Evolutionary conservation across 2,888 invertebrate genomes (phyloP).

Genomic region (Halocaridina rubra): DNA sequence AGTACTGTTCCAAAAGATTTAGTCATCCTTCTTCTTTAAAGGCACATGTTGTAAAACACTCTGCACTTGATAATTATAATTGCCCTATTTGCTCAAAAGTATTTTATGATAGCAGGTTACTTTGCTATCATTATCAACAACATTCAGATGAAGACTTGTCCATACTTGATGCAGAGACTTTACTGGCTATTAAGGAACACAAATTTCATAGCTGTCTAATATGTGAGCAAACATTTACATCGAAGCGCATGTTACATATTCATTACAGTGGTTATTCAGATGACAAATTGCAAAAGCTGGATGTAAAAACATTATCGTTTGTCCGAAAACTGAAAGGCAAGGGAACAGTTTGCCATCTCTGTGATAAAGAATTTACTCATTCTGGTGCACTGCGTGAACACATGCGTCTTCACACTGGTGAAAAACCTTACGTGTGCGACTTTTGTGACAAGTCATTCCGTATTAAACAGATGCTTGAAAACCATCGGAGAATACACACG

Average conservation of each 20-base stretch:
- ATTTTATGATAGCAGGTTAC: too few relatives aligned
- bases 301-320: neutral
- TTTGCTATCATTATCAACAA: too few relatives aligned
- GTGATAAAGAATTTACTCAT: too few relatives aligned
- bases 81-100: too few relatives aligned
- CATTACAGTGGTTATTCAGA: neutral
- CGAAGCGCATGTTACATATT: neutral
- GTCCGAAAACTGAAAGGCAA: neutral
- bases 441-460: constrained; percentile 62
- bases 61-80: constrained; percentile 53
- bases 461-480: constrained; percentile 62
- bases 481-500: constrained; percentile 62
- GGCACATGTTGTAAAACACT: constrained; percentile 60
- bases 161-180: too few relatives aligned
- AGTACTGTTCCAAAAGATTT: constrained; percentile 62
- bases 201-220: constrained; percentile 58
- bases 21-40: constrained; percentile 59
- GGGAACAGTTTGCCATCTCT: too few relatives aligned
- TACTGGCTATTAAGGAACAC: too few relatives aligned
- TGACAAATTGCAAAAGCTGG: neutral
- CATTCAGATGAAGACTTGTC: too few relatives aligned
- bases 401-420: constrained; percentile 52
- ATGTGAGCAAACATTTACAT: constrained; percentile 19
- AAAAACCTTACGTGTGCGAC: constrained; percentile 59
- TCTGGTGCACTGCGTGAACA: too few relatives aligned